Evolutionary conservation across 2,113 vertebrate species (phyloP), one percentile per base, ranked within the genome.

Genomic region (Perca flavescens): DNA sequence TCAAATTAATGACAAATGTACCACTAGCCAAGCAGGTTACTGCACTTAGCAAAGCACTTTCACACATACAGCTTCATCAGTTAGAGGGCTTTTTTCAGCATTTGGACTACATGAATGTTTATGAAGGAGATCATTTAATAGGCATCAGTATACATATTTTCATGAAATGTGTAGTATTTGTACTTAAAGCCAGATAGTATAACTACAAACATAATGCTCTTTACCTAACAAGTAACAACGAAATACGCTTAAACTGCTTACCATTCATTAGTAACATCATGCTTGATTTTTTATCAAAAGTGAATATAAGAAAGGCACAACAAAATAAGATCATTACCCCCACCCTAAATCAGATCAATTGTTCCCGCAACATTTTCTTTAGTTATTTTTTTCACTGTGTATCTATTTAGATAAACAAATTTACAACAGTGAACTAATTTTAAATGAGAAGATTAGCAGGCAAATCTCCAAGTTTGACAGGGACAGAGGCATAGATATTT

Each of bases 261-360:
- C 36, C 64, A 70, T 86, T 88, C 64, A 71, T 88, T 74, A 70
- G 74, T 79, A 79, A 85, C 65, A 76, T 89, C 86, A 86, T 93
- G 91, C 90, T 91, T 16, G 43, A 82, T 74, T 91, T 46, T 40
- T 40, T 10, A 91, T 87, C 89, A 90, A 88, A 91, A 90, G 81
- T 90, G 54, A 89, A 83, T 82, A 86, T 85, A 91, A 86, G 83
- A 91, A 94, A 94, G 94, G 93, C 94, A 95, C 92, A 91, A 92
- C 78, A 91, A 93, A 93, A 93, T 89, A 67, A 90, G 87, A 90
- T 82, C 73, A 83, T 65, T 79, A 84, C 83, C 89, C 89, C 74
- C 74, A 69, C 43, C 70, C 34, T 69, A 84, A 88, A 88, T 87
- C 64, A 67, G 57, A 88, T 85, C 70, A 83, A 80, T 83, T 83